Conservation (phyloP, 2,797 vertebrate genomes). For the Labroides dimidiatus region DNA sequence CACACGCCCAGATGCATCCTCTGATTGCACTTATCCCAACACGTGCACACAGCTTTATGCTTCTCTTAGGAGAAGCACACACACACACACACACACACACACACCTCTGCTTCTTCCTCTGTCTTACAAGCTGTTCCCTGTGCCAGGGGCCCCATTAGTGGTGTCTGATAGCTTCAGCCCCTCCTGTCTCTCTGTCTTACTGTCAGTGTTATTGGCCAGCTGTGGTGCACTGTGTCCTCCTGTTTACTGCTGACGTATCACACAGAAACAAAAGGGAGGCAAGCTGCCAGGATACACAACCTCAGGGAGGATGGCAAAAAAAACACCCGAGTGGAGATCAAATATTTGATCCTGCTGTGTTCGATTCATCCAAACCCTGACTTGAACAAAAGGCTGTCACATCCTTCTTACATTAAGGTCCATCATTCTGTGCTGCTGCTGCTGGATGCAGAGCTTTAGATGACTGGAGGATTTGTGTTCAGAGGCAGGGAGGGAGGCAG, state of each 20-base stretch:
- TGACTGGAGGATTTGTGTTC: slow-evolving; percentile 33
- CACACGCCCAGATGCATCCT: slow-evolving; percentile 27
- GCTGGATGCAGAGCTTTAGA: slow-evolving; percentile 6
- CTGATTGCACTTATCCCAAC: neutral
- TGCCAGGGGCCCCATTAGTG: slow-evolving; percentile 55
- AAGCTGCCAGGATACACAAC: slow-evolving; percentile 37
- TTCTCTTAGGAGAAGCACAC: slow-evolving; percentile 13
- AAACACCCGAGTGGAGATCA: slow-evolving; percentile 29
- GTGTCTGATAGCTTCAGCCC: slow-evolving; percentile 44
- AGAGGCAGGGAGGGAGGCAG: slow-evolving; percentile 37
- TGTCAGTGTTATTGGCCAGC: slow-evolving; percentile 48
- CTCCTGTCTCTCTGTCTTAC: slow-evolving; percentile 35
- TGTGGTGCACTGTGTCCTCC: slow-evolving; percentile 22
- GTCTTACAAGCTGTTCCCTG: slow-evolving; percentile 31
- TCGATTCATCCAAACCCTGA: slow-evolving; percentile 33
- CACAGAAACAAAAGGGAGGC: slow-evolving; percentile 34
- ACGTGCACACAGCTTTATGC: neutral
- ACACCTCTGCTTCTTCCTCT: slow-evolving; percentile 9
- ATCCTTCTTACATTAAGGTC: slow-evolving; percentile 32
- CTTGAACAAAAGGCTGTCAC: slow-evolving; percentile 42
- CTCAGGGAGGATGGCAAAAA: slow-evolving; percentile 18
- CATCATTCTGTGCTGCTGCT: slow-evolving; percentile 7
- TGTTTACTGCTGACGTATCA: slow-evolving; percentile 19
- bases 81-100: slow-evolving; percentile 27
- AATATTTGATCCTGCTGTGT: slow-evolving; percentile 47